A percentile compares a stretch with the other conserved stretches of the same genome.
Evolutionary conservation across 1,140 invertebrate genomes (phyloP).

Genomic region (Papilio machaon): DNA sequence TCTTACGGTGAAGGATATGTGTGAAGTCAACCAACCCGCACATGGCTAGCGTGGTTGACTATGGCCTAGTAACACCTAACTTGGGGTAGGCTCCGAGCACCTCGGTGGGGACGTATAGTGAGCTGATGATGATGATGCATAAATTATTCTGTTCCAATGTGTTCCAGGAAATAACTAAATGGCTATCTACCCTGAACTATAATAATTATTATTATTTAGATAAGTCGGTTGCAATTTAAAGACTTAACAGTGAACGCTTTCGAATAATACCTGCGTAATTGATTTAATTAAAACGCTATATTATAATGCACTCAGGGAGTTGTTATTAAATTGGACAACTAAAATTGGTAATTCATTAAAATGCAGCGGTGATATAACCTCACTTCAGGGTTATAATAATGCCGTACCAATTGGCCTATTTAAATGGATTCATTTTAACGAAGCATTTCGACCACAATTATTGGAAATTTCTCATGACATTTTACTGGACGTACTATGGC

Average conservation of each 20-base stretch:
- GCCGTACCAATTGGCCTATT: background rate
- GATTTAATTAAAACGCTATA: background rate
- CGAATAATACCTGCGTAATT: background rate
- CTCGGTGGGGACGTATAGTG: too few relatives aligned
- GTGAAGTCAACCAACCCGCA: too few relatives aligned
- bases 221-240: background rate
- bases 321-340: slow-evolving; percentile 5
- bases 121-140: too few relatives aligned
- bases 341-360: slow-evolving; percentile 21
- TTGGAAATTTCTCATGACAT: slow-evolving; percentile 21
- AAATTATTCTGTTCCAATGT: too few relatives aligned
- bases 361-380: background rate
- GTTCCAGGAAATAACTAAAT: too few relatives aligned
- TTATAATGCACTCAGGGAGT: background rate
- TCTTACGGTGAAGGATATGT: too few relatives aligned
- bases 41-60: too few relatives aligned
- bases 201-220: background rate
- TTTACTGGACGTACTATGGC: background rate
- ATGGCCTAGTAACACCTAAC: too few relatives aligned
- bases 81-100: too few relatives aligned
- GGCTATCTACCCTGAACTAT: too few relatives aligned
- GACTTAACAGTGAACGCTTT: background rate
- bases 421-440: slow-evolving; percentile 23
- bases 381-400: background rate
- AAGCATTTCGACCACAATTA: slow-evolving; percentile 23